Evolutionary conservation across 1,140 invertebrate genomes (phyloP).

Genomic region (Heliconius melpomene): DNA sequence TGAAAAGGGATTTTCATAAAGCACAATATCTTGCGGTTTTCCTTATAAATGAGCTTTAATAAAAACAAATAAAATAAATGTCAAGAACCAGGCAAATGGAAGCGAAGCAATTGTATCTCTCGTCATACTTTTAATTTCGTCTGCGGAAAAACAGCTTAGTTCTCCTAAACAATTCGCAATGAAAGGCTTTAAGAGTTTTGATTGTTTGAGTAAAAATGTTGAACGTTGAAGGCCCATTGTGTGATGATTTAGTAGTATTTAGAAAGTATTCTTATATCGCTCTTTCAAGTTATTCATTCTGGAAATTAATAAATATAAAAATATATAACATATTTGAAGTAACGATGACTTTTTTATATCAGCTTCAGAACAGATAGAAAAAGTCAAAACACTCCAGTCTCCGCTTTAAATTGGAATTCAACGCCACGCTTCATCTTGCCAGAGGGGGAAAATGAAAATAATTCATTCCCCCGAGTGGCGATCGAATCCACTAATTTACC

Average conservation of each 20-base stretch:
- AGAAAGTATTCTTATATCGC: not conserved
- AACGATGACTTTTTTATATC: too few relatives aligned
- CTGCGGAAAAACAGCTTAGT: slow-evolving; percentile 43
- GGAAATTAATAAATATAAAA: too few relatives aligned
- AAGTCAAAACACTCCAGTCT: too few relatives aligned
- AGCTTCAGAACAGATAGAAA: too few relatives aligned
- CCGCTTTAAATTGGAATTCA: too few relatives aligned
- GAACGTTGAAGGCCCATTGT: not conserved
- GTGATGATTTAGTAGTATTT: not conserved
- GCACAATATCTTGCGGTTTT: slow-evolving; percentile 63
- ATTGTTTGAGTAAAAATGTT: slow-evolving; percentile 35
- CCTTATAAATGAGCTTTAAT: slow-evolving; percentile 70
- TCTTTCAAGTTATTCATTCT: too few relatives aligned
- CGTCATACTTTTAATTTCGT: slow-evolving; percentile 74
- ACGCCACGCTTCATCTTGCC: too few relatives aligned
- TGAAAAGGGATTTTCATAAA: slow-evolving; percentile 70
- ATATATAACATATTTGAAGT: too few relatives aligned
- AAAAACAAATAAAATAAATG: slow-evolving; percentile 71
- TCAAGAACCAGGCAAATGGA: slow-evolving; percentile 65
- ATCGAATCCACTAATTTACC: too few relatives aligned
- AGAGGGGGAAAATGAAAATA: too few relatives aligned
- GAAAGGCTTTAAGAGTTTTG: slow-evolving; percentile 35
- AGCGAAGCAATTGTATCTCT: slow-evolving; percentile 70
- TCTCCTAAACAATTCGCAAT: slow-evolving; percentile 33
- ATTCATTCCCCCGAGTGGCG: too few relatives aligned